phyloP scores from a whole-genome alignment of 2,888 invertebrate genomes.

The Octodonta nipae region DNA sequence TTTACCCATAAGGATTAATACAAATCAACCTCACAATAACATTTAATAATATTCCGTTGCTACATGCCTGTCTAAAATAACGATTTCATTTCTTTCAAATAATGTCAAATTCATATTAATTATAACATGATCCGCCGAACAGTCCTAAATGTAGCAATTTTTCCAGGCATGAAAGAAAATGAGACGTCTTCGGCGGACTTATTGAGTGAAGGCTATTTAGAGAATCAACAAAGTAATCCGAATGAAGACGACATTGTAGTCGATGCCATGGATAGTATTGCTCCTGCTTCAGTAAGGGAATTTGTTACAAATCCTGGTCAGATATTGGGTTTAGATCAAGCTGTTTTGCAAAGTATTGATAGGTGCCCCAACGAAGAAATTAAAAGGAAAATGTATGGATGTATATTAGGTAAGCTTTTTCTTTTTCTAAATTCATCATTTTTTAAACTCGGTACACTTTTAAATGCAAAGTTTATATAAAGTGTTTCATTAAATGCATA shows the following conservation, averaged over 20 bases:
- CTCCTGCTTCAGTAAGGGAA: conserved; percentile 39
- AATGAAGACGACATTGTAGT: conserved; percentile 62
- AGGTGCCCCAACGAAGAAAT: conserved; percentile 59
- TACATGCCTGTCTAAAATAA: no score
- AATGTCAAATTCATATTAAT: no score
- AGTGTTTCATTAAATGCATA: no score
- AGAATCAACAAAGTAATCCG: conserved; percentile 41
- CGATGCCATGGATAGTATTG: conserved; percentile 43
- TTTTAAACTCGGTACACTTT: no score
- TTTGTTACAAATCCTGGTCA: conserved; percentile 63
- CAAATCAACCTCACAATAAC: no score
- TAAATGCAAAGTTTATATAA: no score
- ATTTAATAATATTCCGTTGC: no score
- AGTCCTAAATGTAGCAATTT: no score
- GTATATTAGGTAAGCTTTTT: conserved; percentile 54
- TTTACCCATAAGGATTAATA: no score
- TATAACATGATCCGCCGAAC: no score
- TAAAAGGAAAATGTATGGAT: conserved; percentile 87
- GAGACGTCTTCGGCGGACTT: conserved; percentile 37
- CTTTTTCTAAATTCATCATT: no score
- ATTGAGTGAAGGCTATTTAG: conserved; percentile 37
- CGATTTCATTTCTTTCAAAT: no score
- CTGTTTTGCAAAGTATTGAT: conserved; percentile 82
- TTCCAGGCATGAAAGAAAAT: conserved; percentile 44
- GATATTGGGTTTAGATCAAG: conserved; percentile 77